Evolutionary conservation across 92 coral and sea anemone genomes (phyloP), one percentile per base, ranked within the genome.

Genomic region (Montipora capitata): DNA sequence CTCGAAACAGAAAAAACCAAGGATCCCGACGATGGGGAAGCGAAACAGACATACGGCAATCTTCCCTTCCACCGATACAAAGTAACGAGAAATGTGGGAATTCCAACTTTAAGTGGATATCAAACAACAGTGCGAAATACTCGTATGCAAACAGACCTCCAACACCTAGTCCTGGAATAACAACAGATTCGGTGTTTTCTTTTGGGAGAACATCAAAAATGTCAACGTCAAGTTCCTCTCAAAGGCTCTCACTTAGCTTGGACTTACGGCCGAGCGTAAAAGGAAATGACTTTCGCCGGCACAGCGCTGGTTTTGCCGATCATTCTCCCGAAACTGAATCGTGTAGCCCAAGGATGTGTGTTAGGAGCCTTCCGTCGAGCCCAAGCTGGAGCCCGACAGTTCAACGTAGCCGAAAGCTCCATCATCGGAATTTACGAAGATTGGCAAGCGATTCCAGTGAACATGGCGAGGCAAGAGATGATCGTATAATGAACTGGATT

Each of bases 401-500:
- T 9, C 87, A 71, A 15, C 87, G 87, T 16, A 83, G 72, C 57
- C 72, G 71, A 5, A 51, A 76, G 43, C 40, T 72, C 20, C 45
- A 72, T 40, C 72, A 83, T 54, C 71, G 79, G 57, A 52, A 45
- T 43, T 72, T 71, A 20, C 43, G 79, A 42, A 16, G 71, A 39
- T 41, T 71, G 72, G 57, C 89, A 75, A 77, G 76, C 64, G 82
- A 67, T 65, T 63, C 68, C 57, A 27, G 35, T 27, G 89, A 85
- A 64, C 75, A 75, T 3, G 71, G 16, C n/a, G 62, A 66, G n/a
- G 75, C 18, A 27, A 77, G 67, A 63, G 83, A 74, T 63, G 89
- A 85, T 39, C 76, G 89, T 40, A 85, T 85, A 43, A 20, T 85
- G 67, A 85, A 51, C 35, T 85, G 89, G 89, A 85, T 85, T 75